These are phyloP conservation scores for Tenrec ecaudatus DNA, from an alignment of 2,113 vertebrate species.

Conservation along the genomic window DNA sequence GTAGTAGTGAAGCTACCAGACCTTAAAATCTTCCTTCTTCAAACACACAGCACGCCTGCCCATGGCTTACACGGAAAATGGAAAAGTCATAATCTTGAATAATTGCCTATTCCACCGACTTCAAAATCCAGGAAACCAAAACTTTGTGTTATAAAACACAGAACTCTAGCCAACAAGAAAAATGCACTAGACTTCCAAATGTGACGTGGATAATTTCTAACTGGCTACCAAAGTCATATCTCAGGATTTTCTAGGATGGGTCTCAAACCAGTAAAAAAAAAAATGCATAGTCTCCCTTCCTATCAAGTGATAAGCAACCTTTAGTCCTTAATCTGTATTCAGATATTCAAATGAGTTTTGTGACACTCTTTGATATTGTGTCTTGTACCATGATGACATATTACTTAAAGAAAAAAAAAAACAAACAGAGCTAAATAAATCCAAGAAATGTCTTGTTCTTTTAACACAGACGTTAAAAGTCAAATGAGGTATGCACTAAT, in stretches of 20 bases:
- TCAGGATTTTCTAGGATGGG: not conserved
- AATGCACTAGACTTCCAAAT: not conserved
- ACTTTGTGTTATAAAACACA: not conserved
- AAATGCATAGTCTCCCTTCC: not conserved
- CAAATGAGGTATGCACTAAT: not conserved
- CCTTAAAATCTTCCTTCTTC: not conserved
- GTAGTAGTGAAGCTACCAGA: fast-evolving
- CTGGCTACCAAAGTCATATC: not conserved
- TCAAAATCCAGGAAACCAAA: not conserved
- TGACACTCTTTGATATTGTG: not conserved
- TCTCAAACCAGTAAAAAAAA: not conserved
- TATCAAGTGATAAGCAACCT: not conserved
- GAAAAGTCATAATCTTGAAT: not conserved
- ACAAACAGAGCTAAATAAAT: not conserved
- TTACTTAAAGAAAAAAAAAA: not conserved
- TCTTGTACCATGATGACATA: not conserved
- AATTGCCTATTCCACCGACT: not conserved
- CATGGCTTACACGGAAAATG: not conserved
- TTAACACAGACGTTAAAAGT: not conserved
- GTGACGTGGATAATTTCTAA: not conserved
- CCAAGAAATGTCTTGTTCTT: not conserved
- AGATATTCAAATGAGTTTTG: not conserved
- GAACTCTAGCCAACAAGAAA: not conserved
- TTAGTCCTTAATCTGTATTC: not conserved
- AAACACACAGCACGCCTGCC: not conserved